Base-by-base conservation (phyloP, 1,140 invertebrate genomes). In the Melitaea cinxia region DNA sequence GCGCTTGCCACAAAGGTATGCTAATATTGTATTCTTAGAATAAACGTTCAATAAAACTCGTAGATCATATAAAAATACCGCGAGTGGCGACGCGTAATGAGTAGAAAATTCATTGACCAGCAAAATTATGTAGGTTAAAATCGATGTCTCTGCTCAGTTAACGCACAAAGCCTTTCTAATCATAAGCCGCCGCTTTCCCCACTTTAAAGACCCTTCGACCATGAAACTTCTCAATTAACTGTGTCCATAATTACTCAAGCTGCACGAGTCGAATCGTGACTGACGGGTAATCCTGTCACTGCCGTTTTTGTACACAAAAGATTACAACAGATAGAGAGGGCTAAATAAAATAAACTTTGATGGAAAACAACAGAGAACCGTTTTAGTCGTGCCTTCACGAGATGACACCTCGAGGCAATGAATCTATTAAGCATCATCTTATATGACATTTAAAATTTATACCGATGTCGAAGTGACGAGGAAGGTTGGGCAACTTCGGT, bases 391-490 rank as follows among this genome's bases (percentile, higher is more conserved):
- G 54, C 17, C 37, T 14, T 5, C 5, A 17, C 37, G 24, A 60
- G 66, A 65, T 72, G 72, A 69, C 71, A 77, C 67, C 72, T 77
- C 54, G 61, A 68, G 70, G 83, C 78, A 65, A 28, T 59, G 66
- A 71, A 79, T 77, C 70, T 70, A 82, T 81, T 82, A 83, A 78
- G 37, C 14, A 42, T 72, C 73, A 77, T 85, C 78, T 73, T 80
- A 68, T 73, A 65, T 82, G 83, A 82, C 80, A 80, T 82, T 82
- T 75, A 75, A 71, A 80, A 82, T 85, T 80, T 83, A 83, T 80
- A 74, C 76, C 70, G 60, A 70, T 76, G 75, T 76, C 74, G 64
- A 54, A 66, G 69, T 77, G 76, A 83, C 77, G 70, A 70, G 76
- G 64, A 67, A 75, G 68, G 70, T 76, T 72, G 65, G 68, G 72